Evolutionary conservation across 2,888 invertebrate species (phyloP).

Genomic region (Lymantria monacha): DNA sequence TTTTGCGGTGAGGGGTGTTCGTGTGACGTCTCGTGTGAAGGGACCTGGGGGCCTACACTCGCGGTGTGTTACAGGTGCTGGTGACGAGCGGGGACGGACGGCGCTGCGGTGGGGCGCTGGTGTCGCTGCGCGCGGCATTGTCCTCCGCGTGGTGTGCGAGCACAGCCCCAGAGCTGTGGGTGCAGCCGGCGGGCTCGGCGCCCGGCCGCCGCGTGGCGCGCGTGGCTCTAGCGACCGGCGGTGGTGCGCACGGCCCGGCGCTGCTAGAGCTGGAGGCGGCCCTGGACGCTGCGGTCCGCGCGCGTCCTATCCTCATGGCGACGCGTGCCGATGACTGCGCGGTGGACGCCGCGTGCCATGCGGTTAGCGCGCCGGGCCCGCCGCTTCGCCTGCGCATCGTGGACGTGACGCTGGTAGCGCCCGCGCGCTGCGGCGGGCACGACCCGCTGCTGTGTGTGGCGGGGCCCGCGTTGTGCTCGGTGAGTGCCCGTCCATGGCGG

Average conservation of each 20-base stretch:
- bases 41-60: not conserved
- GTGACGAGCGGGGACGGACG: slow-evolving; percentile 43
- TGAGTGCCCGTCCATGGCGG: slow-evolving; percentile 15
- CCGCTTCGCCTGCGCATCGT: slow-evolving; percentile 37
- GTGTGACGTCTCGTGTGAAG: no score
- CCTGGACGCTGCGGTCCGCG: slow-evolving; percentile 37
- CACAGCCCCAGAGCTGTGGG: slow-evolving; percentile 38
- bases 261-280: slow-evolving; percentile 57
- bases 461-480: slow-evolving; percentile 54
- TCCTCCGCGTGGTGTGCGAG: slow-evolving; percentile 49
- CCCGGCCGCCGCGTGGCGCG: slow-evolving; percentile 27
- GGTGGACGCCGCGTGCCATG: slow-evolving; percentile 39
- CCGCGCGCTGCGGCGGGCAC: slow-evolving; percentile 34
- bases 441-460: slow-evolving; percentile 50
- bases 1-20: slow-evolving; percentile 45
- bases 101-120: slow-evolving; percentile 38
- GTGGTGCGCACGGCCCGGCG: slow-evolving; percentile 42
- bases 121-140: slow-evolving; percentile 49
- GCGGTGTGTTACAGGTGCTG: slow-evolving; percentile 36
- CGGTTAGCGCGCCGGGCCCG: slow-evolving; percentile 39
- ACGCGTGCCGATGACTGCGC: slow-evolving; percentile 42
- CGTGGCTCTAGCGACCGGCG: slow-evolving; percentile 25
- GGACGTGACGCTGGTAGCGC: slow-evolving; percentile 29
- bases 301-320: slow-evolving; percentile 58
- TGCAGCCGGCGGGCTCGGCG: slow-evolving; percentile 35